Base-by-base conservation (phyloP, 2,113 vertebrate genomes). In the Corapipo altera region DNA sequence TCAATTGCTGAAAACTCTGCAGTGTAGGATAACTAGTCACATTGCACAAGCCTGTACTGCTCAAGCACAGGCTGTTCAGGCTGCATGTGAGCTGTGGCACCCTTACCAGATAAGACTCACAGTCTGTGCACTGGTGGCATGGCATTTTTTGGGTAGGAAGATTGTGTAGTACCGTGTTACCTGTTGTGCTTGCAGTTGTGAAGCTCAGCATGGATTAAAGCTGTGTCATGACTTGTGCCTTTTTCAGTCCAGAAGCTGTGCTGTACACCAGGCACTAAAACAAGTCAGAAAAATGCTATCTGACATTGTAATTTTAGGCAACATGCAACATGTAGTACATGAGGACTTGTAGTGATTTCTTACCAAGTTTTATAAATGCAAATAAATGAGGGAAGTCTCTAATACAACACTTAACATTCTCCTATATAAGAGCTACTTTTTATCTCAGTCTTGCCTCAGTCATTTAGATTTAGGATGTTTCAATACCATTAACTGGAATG, bases 91-190 rank as follows among this genome's bases (percentile, higher is more conserved):
- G 57, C 41, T 0, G 4, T 12, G 22, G 44, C 27, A 26, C 26
- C 22, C 18, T 32, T 48, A 32, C 49, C 51, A 44, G 23, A 19
- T 44, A 33, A 72, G 19, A 12, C 12, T 67, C 37, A 19, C 2
- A 0, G 9, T 6, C 5, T 4, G 0, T 1, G 5, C 6, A 19
- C 51, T 30, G 22, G 33, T 6, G 23, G 23, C 9, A 3, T 0
- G 0, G 6, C 5, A 28, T 66, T 89, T 87, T 64, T 62, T 20
- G n/a, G 55, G 49, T 14, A 28, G 19, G 41, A 37, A n/a, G n/a
- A 24, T 20, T 2, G 1, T 0, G 9, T 12, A 33, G 9, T 28
- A 65, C 55, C 46, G 24, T 54, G 23, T 23, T 23, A 16, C 6
- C 30, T 46, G 39, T 30, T 1, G 2, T 24, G 30, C 27, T 33